These are phyloP conservation scores for Zoanthus sociatus DNA, from an alignment of 92 coral and sea anemone genomes.

Conservation along the genomic window DNA sequence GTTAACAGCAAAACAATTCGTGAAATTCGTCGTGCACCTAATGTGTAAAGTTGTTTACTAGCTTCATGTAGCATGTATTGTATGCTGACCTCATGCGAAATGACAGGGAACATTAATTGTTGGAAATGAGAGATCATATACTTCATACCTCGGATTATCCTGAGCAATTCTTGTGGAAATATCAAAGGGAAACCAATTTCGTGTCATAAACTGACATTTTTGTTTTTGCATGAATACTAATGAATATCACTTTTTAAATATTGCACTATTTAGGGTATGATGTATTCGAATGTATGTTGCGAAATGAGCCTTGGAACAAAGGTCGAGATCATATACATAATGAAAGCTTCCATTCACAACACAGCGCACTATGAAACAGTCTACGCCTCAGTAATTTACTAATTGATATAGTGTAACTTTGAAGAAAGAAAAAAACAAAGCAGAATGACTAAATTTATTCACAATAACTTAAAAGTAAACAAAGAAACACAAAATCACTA, in stretches of 20 bases:
- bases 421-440: not conserved
- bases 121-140: not conserved
- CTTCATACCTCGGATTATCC: not conserved
- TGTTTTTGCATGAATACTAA: constrained; percentile 4
- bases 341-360: not conserved
- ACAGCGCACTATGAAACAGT: no score
- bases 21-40: not conserved
- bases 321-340: not conserved
- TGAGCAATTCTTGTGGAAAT: not conserved
- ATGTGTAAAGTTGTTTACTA: not conserved
- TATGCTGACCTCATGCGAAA: not conserved
- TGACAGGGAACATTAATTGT: not conserved
- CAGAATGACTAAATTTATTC: not conserved
- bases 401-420: not conserved
- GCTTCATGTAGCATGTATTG: not conserved
- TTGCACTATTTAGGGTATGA: not conserved
- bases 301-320: not conserved
- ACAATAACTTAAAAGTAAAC: not conserved
- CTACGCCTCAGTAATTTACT: not conserved
- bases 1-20: not conserved
- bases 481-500: not conserved
- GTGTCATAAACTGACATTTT: not conserved
- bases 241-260: not conserved
- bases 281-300: not conserved
- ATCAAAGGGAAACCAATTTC: not conserved